Evolutionary conservation across 2,888 invertebrate genomes (phyloP).

Genomic region (Tachina lurida): DNA sequence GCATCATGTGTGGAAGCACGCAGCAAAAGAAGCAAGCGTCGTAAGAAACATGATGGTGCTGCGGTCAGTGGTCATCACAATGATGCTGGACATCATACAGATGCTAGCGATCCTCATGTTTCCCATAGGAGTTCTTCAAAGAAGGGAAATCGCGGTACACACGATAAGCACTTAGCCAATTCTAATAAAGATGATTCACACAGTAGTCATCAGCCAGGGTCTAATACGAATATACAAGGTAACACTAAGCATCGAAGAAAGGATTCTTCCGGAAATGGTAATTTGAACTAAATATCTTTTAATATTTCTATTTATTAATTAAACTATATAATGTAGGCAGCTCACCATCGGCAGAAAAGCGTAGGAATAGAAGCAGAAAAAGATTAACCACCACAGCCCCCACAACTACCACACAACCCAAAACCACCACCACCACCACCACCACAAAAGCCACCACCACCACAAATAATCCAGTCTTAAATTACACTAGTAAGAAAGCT

Average conservation of each 20-base stretch:
- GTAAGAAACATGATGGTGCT: neutral
- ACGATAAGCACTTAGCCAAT: neutral
- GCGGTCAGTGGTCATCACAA: neutral
- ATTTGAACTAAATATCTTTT: neutral
- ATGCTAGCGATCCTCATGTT: neutral
- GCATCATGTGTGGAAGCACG: conserved; percentile 10
- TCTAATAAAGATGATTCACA: neutral
- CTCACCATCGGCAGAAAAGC: neutral
- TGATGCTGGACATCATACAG: neutral
- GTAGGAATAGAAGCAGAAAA: neutral
- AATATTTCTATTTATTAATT: neutral
- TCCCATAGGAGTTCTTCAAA: neutral
- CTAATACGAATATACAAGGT: neutral
- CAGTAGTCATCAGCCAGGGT: neutral
- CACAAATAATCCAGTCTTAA: conserved; percentile 4
- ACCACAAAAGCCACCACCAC: neutral
- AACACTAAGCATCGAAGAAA: neutral
- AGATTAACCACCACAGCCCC: conserved; percentile 4
- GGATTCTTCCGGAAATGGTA: conserved; percentile 13
- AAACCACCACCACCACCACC: neutral
- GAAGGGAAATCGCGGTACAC: neutral
- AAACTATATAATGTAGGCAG: too few relatives aligned
- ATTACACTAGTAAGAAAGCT: neutral
- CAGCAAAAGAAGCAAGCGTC: neutral
- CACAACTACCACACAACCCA: neutral